Evolutionary conservation across 2,888 invertebrate species (phyloP).

Genomic region (Eupsilia transversa): DNA sequence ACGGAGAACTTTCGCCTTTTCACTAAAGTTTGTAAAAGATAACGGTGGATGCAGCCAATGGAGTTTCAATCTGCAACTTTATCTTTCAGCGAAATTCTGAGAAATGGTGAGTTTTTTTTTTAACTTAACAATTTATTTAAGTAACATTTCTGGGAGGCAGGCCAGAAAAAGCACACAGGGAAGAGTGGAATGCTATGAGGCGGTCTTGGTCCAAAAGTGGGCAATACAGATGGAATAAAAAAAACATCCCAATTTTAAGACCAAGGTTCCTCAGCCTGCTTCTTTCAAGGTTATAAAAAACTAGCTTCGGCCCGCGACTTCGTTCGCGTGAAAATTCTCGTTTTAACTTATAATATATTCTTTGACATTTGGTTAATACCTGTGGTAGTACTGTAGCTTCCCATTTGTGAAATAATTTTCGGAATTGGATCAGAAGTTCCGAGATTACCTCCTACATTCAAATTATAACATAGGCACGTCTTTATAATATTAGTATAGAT

Average conservation of each 20-base stretch:
- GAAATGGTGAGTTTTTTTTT: neutral
- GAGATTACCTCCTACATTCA: too few species aligned
- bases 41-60: constrained; percentile 23
- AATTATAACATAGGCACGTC: too few species aligned
- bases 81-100: neutral
- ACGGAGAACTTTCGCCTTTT: constrained; percentile 8
- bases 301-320: too few species aligned
- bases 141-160: neutral
- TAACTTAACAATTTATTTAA: neutral
- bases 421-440: too few species aligned
- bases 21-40: constrained; percentile 27
- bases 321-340: too few species aligned
- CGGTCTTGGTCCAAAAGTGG: neutral
- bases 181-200: neutral
- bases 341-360: too few species aligned
- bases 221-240: neutral
- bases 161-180: neutral
- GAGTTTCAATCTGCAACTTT: constrained; percentile 21
- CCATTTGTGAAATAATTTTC: too few species aligned
- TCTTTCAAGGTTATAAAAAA: neutral
- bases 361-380: too few species aligned
- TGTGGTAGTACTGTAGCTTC: too few species aligned
- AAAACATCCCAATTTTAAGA: neutral
- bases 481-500: too few species aligned
- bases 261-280: neutral